These are phyloP conservation scores for Rattus rattus DNA, from an alignment of 2,113 vertebrate species.

Conservation along the genomic window DNA sequence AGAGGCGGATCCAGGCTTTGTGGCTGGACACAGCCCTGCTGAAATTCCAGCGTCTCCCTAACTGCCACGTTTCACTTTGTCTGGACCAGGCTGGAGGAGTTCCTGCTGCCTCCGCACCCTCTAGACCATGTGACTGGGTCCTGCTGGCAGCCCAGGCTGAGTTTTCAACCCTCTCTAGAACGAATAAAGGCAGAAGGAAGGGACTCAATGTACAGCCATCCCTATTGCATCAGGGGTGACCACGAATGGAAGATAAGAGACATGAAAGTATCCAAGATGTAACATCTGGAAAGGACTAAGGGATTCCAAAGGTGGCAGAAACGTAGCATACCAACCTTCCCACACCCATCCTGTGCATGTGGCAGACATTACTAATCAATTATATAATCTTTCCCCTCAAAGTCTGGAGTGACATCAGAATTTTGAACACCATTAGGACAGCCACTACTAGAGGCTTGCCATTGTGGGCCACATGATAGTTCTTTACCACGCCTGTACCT, in stretches of 20 bases:
- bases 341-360: not conserved
- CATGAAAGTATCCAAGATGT: not conserved
- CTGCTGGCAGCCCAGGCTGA: conserved; percentile 66
- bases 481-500: not conserved
- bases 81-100: conserved; percentile 64
- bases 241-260: conserved; percentile 53
- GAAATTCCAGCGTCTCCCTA: conserved; percentile 65
- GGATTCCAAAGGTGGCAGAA: not conserved
- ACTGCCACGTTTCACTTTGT: conserved; percentile 82
- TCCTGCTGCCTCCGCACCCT: conserved; percentile 66
- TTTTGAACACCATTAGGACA: not conserved
- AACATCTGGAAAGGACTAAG: not conserved
- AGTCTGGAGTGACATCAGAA: not conserved
- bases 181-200: conserved; percentile 81
- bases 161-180: conserved; percentile 79
- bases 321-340: not conserved
- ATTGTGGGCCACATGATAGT: not conserved
- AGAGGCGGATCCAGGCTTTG: not conserved
- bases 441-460: not conserved
- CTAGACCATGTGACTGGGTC: conserved; percentile 58
- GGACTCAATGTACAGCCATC: conserved; percentile 43
- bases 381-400: not conserved
- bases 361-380: conserved; percentile 54
- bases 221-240: not conserved
- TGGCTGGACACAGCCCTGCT: conserved; percentile 36